Percentiles rank a stretch among this genome's conserved stretches.
Conservation (phyloP, 2,797 vertebrate genomes). For the Myotis findleyi region DNA sequence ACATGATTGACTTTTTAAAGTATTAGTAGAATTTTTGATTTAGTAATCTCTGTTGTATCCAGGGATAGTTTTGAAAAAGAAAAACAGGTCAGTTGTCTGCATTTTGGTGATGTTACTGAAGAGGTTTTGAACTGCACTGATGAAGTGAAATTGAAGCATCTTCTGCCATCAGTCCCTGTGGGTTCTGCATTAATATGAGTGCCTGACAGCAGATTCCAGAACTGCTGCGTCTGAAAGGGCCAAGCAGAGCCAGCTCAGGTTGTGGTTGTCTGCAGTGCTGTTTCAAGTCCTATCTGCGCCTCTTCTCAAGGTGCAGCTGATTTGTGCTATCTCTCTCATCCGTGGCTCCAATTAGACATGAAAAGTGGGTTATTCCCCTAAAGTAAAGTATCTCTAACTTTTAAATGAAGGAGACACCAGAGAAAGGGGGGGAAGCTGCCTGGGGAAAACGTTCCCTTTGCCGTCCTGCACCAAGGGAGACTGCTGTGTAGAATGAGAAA, state of each 20-base stretch:
- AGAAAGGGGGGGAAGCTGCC: background rate
- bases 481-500: background rate
- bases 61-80: background rate
- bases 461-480: background rate
- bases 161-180: background rate
- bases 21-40: background rate
- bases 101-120: background rate
- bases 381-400: background rate
- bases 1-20: background rate
- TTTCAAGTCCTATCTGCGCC: background rate
- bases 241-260: rapidly evolving
- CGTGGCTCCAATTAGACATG: background rate
- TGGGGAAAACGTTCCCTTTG: background rate
- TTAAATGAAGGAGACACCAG: background rate
- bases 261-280: background rate
- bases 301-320: background rate
- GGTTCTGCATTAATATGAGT: background rate
- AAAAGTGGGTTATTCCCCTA: background rate
- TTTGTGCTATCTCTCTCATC: background rate
- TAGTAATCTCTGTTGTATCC: background rate
- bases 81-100: background rate
- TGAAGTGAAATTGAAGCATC: background rate
- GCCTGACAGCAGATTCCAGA: rapidly evolving
- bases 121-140: background rate
- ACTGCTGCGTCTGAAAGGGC: too few relatives aligned